Evolutionary conservation across 2,797 vertebrate species (phyloP).

Genomic region (Cyprinodon diabolis): DNA sequence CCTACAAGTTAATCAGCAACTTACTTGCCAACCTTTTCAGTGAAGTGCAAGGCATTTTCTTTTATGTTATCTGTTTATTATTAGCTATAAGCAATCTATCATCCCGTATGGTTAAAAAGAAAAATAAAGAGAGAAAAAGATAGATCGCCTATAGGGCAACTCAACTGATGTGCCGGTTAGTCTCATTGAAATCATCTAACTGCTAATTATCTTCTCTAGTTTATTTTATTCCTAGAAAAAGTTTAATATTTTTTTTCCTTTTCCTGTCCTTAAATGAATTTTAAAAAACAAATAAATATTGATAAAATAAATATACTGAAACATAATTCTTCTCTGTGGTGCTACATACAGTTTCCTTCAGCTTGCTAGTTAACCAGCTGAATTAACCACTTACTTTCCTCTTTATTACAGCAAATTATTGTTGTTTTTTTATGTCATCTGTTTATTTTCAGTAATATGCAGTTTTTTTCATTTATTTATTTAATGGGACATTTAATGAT

Average conservation of each 20-base stretch:
- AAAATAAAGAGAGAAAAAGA: not conserved
- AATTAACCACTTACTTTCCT: too few species aligned
- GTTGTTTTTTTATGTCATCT: too few species aligned
- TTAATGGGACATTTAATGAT: too few species aligned
- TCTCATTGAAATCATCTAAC: not conserved
- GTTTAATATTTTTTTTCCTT: not conserved
- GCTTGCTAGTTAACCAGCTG: too few species aligned
- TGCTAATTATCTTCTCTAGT: not conserved
- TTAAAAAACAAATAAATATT: too few species aligned
- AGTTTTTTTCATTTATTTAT: too few species aligned
- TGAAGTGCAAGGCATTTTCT: not conserved
- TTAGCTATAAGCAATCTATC: not conserved
- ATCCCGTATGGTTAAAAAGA: not conserved
- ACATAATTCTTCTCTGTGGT: too few species aligned
- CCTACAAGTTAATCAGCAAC: not conserved
- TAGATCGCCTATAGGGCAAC: not conserved
- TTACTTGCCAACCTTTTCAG: not conserved
- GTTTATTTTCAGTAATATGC: too few species aligned
- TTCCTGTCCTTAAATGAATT: not conserved
- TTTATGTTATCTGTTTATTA: not conserved
- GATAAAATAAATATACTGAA: not conserved
- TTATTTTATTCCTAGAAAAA: not conserved
- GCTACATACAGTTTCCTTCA: too few species aligned
- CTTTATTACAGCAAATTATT: too few species aligned
- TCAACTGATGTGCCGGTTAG: not conserved